Percentiles rank a stretch among this genome's conserved stretches.
Conservation (phyloP, 2,888 invertebrate species). For the Rugalucina vietnamica region DNA sequence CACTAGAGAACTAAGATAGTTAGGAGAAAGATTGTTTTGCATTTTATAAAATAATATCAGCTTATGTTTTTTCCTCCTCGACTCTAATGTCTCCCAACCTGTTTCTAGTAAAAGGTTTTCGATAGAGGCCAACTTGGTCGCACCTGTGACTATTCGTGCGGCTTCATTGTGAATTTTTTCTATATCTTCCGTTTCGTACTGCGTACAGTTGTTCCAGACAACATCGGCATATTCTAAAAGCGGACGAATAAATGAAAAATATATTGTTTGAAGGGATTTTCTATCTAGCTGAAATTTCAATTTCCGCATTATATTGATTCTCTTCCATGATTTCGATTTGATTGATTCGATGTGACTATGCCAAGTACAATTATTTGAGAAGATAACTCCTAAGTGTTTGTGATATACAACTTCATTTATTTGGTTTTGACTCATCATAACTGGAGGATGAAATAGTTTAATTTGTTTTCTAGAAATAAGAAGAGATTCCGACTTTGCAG, state of each 20-base stretch:
- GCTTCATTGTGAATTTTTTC: too few species aligned
- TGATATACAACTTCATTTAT: neutral
- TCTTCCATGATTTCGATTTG: neutral
- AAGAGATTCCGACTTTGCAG: neutral
- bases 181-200: too few species aligned
- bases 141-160: constrained; percentile 42
- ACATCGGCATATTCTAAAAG: too few species aligned
- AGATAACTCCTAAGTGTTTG: neutral
- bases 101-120: neutral
- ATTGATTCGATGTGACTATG: constrained; percentile 4
- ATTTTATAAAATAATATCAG: constrained; percentile 6
- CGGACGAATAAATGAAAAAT: too few species aligned
- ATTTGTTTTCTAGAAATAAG: neutral
- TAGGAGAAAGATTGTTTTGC: neutral
- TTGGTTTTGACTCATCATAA: neutral
- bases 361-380: too few species aligned
- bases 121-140: constrained; percentile 22
- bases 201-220: too few species aligned
- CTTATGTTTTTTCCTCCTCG: neutral
- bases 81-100: neutral
- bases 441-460: neutral
- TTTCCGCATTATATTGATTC: neutral
- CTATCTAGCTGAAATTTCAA: constrained; percentile 16
- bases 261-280: too few species aligned
- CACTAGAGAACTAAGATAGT: neutral